phyloP scores from a whole-genome alignment of 2,888 invertebrate species.

The Epistrophella euchroma region DNA sequence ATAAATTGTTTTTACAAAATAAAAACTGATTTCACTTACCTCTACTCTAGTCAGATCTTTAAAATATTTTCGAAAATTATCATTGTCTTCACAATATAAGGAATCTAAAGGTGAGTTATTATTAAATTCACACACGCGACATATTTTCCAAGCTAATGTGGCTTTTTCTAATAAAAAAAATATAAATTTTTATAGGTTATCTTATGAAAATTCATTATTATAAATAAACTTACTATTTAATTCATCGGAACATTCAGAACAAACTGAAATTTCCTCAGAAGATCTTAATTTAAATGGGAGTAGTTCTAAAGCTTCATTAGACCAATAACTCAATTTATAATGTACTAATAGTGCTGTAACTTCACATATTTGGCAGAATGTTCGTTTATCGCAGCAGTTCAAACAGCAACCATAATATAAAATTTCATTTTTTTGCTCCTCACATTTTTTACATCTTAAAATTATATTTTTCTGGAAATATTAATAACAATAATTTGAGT shows the following conservation, averaged over 20 bases:
- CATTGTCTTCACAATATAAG: neutral
- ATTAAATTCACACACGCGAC: neutral
- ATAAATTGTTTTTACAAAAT: neutral
- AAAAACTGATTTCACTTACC: neutral
- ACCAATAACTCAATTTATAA: neutral
- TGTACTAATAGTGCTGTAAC: neutral
- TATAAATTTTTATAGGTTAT: neutral
- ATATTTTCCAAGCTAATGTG: neutral
- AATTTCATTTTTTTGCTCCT: neutral
- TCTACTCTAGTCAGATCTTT: neutral
- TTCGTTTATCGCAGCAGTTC: neutral
- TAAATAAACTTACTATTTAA: neutral
- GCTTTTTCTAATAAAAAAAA: conserved; percentile 1
- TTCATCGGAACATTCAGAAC: neutral
- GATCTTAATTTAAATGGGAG: neutral
- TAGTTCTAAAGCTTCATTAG: neutral
- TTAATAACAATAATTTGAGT: too few relatives aligned
- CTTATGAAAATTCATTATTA: neutral
- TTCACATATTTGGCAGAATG: neutral
- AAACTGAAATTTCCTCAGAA: neutral
- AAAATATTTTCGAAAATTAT: neutral
- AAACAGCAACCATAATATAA: neutral
- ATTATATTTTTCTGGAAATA: neutral
- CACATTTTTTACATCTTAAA: neutral
- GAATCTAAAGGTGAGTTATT: neutral